Conservation (phyloP, 2,113 vertebrate species). For the Marmota flaviventris region DNA sequence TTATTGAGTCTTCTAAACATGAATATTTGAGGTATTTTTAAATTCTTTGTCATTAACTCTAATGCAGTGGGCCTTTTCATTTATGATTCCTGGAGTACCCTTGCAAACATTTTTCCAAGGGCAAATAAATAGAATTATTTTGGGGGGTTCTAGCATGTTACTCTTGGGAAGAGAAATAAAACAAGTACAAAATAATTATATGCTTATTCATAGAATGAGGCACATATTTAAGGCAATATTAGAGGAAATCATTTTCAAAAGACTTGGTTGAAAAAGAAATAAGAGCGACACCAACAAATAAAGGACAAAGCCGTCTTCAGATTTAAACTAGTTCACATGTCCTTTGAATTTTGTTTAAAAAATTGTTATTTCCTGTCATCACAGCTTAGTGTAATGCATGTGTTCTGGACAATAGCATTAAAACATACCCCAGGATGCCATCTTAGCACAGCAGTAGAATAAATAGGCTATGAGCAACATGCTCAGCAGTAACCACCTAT, state of each 20-base stretch:
- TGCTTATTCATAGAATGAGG: not conserved
- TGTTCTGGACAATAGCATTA: not conserved
- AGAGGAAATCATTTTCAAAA: slow-evolving; percentile 3
- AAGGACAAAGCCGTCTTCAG: not conserved
- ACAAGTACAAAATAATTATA: not conserved
- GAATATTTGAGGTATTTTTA: not conserved
- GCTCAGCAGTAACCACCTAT: not conserved
- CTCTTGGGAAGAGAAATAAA: not conserved
- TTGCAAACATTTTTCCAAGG: not conserved
- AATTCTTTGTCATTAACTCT: not conserved
- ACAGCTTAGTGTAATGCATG: not conserved
- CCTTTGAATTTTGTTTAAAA: not conserved
- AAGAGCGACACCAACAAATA: not conserved
- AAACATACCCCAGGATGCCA: not conserved
- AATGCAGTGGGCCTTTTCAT: not conserved
- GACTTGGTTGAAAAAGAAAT: not conserved
- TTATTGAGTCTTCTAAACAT: not conserved
- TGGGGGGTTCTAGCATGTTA: not conserved
- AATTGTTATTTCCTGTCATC: not conserved
- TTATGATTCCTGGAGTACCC: not conserved
- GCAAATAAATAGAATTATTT: not conserved
- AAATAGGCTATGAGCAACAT: not conserved
- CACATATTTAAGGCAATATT: not conserved
- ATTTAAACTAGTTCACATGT: not conserved
- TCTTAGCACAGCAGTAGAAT: not conserved